Evolutionary conservation across 2,888 invertebrate species (phyloP).

Genomic region (Eremobia ochroleuca): DNA sequence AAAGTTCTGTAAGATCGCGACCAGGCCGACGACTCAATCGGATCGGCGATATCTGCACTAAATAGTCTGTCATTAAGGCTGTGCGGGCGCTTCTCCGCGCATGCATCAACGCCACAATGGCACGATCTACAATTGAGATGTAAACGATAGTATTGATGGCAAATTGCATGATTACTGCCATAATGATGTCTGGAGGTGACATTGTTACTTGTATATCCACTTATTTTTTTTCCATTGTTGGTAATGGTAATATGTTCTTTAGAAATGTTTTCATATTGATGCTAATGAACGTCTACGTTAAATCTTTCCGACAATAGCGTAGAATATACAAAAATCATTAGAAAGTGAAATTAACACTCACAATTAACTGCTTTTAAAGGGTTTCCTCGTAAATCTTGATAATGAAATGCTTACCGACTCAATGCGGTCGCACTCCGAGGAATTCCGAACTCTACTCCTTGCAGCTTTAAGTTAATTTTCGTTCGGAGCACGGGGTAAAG

Average conservation of each 20-base stretch:
- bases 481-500: constrained; percentile 70
- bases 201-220: constrained; percentile 28
- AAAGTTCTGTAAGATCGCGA: constrained; percentile 72
- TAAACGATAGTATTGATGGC: constrained; percentile 71
- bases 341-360: constrained; percentile 82
- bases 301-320: constrained; percentile 50
- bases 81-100: constrained; percentile 72
- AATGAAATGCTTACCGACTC: constrained; percentile 83
- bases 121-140: constrained; percentile 79
- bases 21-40: constrained; percentile 81
- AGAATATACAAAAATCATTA: constrained; percentile 78
- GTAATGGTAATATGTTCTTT: constrained; percentile 7
- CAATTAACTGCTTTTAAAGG: constrained; percentile 88
- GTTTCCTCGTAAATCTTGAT: constrained; percentile 88
- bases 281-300: constrained; percentile 33
- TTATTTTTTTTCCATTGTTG: constrained; percentile 14
- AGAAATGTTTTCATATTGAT: constrained; percentile 6
- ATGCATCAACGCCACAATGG: constrained; percentile 77
- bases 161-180: constrained; percentile 53
- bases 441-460: constrained; percentile 69
- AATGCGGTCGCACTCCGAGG: constrained; percentile 52
- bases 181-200: constrained; percentile 44
- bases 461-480: constrained; percentile 74
- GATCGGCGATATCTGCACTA: constrained; percentile 78
- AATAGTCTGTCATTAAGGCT: constrained; percentile 84